Evolutionary conservation across 2,888 invertebrate species (phyloP), one percentile per base, ranked within the genome.

Genomic region (Andrena chrysosceles): DNA sequence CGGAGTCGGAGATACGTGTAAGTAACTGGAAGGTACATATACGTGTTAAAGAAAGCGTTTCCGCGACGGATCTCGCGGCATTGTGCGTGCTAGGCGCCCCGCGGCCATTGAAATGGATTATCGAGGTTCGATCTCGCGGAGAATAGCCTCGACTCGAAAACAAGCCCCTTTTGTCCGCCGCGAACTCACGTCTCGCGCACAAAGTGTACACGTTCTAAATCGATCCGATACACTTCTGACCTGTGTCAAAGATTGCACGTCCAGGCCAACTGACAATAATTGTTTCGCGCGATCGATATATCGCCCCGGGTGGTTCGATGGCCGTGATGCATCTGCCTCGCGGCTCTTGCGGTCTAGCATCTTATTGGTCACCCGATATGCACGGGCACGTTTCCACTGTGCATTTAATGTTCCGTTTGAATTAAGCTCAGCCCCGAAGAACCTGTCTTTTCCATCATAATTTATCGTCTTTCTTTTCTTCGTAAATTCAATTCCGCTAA

Each of bases 81-180:
- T 84, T 69, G 78, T 80, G 77, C 77, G 74, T 49, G 59, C 54
- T 2, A 54, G 71, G 42, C 81, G 59, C 76, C 77, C 74, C 63
- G 42, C 67, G 56, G 63, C 48, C 68, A 67, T 56, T 69, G 59
- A 73, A 82, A 82, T 71, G 59, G 70, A 73, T 83, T 80, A 85
- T 87, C 85, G 82, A 49, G 42, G 59, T 75, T 70, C 80, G 77
- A 77, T 84, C 79, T 77, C 56, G 42, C 63, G 66, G 48, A 73
- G 64, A 69, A 56, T 72, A 78, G 77, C 59, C 16, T 16, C 26
- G 33, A n/a, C 23, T 35, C 3, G 20, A 35, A 79, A 60, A 69
- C 33, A 56, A 26, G n/a, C 2, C 10, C 6, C 81, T 76, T 81
- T 86, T 81, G 70, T 71, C 60, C 70, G 72, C 10, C 42, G 8